phyloP scores from a whole-genome alignment of 2,888 invertebrate species.

The Machimus rusticus region DNA sequence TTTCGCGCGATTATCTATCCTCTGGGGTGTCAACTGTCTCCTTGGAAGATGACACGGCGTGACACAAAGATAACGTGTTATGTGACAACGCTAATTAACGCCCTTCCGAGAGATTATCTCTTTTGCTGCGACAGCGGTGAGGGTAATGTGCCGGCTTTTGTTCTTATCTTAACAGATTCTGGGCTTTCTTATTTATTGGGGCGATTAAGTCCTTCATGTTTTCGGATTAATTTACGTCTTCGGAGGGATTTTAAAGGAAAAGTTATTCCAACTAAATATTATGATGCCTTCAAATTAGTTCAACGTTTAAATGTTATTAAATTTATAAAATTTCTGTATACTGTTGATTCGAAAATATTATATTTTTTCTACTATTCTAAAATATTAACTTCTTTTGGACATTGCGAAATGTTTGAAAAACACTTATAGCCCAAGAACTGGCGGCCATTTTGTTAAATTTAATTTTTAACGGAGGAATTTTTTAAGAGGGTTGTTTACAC shows the following conservation, averaged over 20 bases:
- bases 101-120: conserved; percentile 11
- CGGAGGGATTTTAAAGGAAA: neutral
- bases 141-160: neutral
- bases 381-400: no score
- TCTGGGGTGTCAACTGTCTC: conserved; percentile 39
- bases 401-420: no score
- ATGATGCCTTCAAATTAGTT: neutral
- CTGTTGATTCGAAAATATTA: no score
- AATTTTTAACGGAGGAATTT: no score
- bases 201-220: neutral
- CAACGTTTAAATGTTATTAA: neutral
- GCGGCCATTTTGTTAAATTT: no score
- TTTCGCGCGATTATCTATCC: conserved; percentile 17
- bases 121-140: neutral
- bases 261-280: neutral
- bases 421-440: no score
- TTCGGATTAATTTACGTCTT: neutral
- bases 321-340: no score
- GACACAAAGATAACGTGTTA: conserved; percentile 41
- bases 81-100: conserved; percentile 46
- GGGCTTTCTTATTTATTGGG: neutral
- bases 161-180: neutral
- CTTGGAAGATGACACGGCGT: conserved; percentile 32
- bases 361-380: no score
- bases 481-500: no score